phyloP scores from a whole-genome alignment of 1,140 invertebrate genomes.

The Drosophila sp. region DNA sequence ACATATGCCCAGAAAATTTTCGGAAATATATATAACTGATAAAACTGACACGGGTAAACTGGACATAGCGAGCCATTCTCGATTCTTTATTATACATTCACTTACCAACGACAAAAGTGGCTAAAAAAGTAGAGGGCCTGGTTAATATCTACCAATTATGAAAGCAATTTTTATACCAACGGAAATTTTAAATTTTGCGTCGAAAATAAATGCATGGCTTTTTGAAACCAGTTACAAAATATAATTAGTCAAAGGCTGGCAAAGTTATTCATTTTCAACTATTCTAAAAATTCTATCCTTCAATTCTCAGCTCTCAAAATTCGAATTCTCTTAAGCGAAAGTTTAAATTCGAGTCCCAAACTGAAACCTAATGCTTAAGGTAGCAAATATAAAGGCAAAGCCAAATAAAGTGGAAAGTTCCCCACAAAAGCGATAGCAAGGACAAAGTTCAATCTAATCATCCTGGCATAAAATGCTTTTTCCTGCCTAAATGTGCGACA shows the following conservation, averaged over 20 bases:
- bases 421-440: slow-evolving; percentile 23
- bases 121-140: too few species aligned
- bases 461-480: slow-evolving; percentile 42
- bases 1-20: slow-evolving; percentile 22
- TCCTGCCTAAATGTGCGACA: slow-evolving; percentile 61
- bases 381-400: slow-evolving; percentile 16
- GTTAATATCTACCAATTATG: too few species aligned
- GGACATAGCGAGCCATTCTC: too few species aligned
- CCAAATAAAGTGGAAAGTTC: slow-evolving; percentile 3
- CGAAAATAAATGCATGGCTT: too few species aligned
- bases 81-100: too few species aligned
- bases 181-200: too few species aligned
- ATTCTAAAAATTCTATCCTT: background rate
- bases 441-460: slow-evolving; percentile 47
- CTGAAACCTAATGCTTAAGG: background rate
- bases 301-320: background rate
- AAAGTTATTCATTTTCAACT: too few species aligned
- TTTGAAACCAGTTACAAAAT: too few species aligned
- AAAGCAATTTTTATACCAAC: too few species aligned
- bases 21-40: background rate
- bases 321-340: background rate
- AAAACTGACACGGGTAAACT: background rate
- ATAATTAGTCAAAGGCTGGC: too few species aligned
- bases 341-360: background rate
- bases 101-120: too few species aligned